Percentiles rank a stretch among this genome's conserved stretches.
Evolutionary conservation across 2,113 vertebrate species (phyloP).

Genomic region (Gobius niger): DNA sequence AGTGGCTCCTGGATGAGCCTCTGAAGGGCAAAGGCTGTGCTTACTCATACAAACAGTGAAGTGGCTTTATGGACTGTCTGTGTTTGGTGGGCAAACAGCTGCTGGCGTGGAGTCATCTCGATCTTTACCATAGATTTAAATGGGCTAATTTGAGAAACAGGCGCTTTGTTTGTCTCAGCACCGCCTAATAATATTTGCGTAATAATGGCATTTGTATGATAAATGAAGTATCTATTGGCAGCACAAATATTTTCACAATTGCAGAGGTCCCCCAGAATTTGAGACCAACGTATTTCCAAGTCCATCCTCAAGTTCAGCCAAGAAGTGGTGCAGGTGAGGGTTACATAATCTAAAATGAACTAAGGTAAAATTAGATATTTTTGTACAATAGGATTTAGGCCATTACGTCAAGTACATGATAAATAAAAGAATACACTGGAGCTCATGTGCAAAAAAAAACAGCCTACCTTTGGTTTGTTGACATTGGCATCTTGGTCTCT

Average conservation of each 20-base stretch:
- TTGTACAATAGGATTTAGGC: no score
- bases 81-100: slow-evolving; percentile 76
- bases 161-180: no score
- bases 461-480: background rate
- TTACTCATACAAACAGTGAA: slow-evolving; percentile 76
- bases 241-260: background rate
- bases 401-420: no score
- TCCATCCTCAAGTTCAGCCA: slow-evolving; percentile 26
- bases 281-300: slow-evolving; percentile 9
- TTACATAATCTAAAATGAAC: slow-evolving; percentile 51
- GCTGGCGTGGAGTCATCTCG: slow-evolving; percentile 46
- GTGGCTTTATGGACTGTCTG: slow-evolving; percentile 77
- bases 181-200: no score
- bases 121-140: background rate
- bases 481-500: background rate
- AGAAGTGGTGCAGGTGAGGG: slow-evolving; percentile 14
- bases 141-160: no score
- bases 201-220: no score
- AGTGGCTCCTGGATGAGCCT: slow-evolving; percentile 42
- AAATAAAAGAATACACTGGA: no score
- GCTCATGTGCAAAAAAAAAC: background rate
- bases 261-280: slow-evolving; percentile 11
- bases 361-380: background rate
- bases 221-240: no score
- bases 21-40: slow-evolving; percentile 76